Base-by-base conservation (phyloP, 2,888 invertebrate genomes). In the Dastarcus helophoroides region DNA sequence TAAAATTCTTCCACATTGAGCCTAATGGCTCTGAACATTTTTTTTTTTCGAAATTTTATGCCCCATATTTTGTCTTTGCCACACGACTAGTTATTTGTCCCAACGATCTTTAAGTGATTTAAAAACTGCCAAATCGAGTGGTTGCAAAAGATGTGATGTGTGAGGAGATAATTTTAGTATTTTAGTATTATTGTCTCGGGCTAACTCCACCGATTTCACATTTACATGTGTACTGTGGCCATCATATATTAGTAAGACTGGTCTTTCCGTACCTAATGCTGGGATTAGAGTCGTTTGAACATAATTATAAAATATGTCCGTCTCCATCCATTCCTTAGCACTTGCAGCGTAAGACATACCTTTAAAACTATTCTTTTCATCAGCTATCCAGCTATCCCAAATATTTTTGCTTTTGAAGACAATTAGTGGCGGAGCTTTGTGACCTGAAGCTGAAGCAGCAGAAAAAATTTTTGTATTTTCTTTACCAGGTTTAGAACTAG, bases 381-480 rank as follows among this genome's bases (percentile, higher is more conserved):
- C 36, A 14, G 51, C 49, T 25, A 47, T 38, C 53, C 50, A 57
- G 25, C 46, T 37, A 35, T 54, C 49, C 52, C 56, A 58, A n/a
- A 51, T 36, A 41, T 51, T 41, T 39, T 52, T 54, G 9, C 53
- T 44, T 31, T 52, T 51, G 37, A 46, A 51, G 22, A 54, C 48
- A 22, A 56, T 52, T 14, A 58, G 36, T 22, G 53, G 56, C 21
- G 50, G 50, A 7, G 40, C 42, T 40, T 55, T 56, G 4, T 44
- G 41, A 23, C 53, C 50, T 36, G 32, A 31, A 16, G 44, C 26
- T 43, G 5, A 33, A 28, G 31, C 33, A 19, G 25, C 29, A 31
- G 28, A 33, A 14, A 22, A 26, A 21, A 32, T 22, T 26, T 10
- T 13, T 11, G 26, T 15, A n/a, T 26, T 10, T 7, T 16, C 12